Percentiles rank a stretch among this genome's conserved stretches.
These are phyloP conservation scores for Zaprionus kolodkinae DNA, from an alignment of 1,140 invertebrate genomes.

Conservation along the genomic window DNA sequence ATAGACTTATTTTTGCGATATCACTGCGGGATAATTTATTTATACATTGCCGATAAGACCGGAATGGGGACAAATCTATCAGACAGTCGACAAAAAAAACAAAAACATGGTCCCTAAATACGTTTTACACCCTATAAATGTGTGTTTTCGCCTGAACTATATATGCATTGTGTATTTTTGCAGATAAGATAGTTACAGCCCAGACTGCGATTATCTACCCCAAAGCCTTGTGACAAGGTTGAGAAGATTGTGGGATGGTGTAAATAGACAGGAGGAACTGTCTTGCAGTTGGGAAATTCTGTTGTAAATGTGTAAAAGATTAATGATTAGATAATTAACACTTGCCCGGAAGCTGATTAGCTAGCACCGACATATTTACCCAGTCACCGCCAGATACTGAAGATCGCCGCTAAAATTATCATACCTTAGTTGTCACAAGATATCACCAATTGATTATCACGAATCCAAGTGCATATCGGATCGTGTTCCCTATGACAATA, in stretches of 20 bases:
- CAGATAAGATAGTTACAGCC: not conserved
- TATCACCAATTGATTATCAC: slow-evolving; percentile 32
- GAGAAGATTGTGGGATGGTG: not conserved
- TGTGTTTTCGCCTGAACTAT: not conserved
- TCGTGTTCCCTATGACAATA: slow-evolving; percentile 9
- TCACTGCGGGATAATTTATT: slow-evolving; percentile 12
- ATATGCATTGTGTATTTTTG: not conserved
- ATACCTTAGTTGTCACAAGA: slow-evolving; percentile 7
- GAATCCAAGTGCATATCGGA: not conserved
- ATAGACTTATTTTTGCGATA: slow-evolving; percentile 30
- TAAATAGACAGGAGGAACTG: not conserved
- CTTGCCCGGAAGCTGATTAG: slow-evolving; percentile 27
- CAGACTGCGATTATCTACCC: not conserved
- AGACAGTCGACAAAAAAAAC: not conserved
- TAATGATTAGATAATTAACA: slow-evolving; percentile 31
- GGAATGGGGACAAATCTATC: slow-evolving; percentile 24
- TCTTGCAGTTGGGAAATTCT: not conserved
- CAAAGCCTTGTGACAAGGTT: slow-evolving; percentile 6
- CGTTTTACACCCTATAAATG: not conserved
- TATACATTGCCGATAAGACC: slow-evolving; percentile 19
- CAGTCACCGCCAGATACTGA: not conserved
- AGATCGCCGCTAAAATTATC: slow-evolving; percentile 4
- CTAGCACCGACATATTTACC: not conserved
- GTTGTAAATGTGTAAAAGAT: slow-evolving; percentile 2
- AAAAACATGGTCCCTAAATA: not conserved